Conservation (phyloP, 2,888 invertebrate genomes). For the Amorpha juglandis region DNA sequence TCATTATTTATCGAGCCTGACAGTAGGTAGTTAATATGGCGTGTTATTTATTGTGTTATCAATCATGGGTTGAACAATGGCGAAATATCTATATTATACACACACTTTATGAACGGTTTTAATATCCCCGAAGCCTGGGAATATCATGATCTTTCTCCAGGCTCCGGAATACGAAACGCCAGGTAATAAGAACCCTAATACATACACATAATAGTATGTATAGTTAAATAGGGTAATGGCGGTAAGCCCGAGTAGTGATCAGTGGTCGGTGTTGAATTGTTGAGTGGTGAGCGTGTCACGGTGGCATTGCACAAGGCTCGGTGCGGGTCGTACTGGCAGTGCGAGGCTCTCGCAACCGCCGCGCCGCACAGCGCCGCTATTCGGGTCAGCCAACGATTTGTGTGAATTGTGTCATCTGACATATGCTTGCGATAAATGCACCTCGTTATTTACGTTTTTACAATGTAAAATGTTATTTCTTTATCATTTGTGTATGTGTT, state of each 20-base stretch:
- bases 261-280: not conserved
- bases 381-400: conserved; percentile 81
- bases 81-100: no score
- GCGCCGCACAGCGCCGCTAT: conserved; percentile 51
- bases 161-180: no score
- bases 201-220: no score
- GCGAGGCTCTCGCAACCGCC: conserved; percentile 75
- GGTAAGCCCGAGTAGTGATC: not conserved
- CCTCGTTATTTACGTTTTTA: conserved; percentile 45
- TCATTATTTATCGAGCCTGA: no score
- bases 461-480: conserved; percentile 25
- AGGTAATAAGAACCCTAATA: no score
- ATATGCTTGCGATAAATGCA: conserved; percentile 64
- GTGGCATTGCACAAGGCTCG: conserved; percentile 80
- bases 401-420: conserved; percentile 82
- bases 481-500: not conserved
- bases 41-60: no score
- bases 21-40: no score
- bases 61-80: no score
- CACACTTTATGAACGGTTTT: no score
- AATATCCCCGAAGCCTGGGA: no score
- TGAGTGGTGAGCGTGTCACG: conserved; percentile 27
- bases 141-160: no score
- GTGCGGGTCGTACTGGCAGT: conserved; percentile 71
- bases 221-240: no score